These are phyloP conservation scores for Motacilla alba DNA, from an alignment of 2,113 vertebrate species.

Conservation along the genomic window DNA sequence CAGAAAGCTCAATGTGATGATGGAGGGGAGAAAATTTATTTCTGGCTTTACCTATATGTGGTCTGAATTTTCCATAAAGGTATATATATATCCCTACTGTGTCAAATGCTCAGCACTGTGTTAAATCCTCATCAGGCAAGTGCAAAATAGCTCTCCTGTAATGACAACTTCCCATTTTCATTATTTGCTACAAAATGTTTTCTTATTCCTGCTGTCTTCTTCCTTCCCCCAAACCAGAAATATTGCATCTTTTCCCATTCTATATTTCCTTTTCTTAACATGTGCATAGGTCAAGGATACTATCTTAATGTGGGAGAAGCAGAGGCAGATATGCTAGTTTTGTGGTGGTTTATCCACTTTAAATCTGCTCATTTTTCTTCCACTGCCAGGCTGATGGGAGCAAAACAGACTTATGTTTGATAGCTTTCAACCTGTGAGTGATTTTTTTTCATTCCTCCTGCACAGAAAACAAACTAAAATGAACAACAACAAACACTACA, in stretches of 20 bases:
- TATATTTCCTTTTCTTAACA: neutral
- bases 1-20: neutral
- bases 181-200: neutral
- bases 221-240: neutral
- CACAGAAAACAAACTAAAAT: slow-evolving; percentile 12
- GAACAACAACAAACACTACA: neutral
- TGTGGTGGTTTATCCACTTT: neutral
- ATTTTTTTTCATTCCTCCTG: neutral
- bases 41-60: neutral
- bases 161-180: neutral
- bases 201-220: neutral
- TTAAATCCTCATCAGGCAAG: neutral
- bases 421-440: neutral
- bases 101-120: neutral
- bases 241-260: neutral
- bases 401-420: neutral
- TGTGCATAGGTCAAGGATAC: neutral
- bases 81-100: neutral
- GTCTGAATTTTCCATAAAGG: neutral
- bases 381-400: neutral
- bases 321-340: neutral
- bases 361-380: neutral
- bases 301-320: neutral
- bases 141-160: neutral
- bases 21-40: neutral